Base-by-base conservation (phyloP, 2,113 vertebrate species). In the Urocolius indicus region DNA sequence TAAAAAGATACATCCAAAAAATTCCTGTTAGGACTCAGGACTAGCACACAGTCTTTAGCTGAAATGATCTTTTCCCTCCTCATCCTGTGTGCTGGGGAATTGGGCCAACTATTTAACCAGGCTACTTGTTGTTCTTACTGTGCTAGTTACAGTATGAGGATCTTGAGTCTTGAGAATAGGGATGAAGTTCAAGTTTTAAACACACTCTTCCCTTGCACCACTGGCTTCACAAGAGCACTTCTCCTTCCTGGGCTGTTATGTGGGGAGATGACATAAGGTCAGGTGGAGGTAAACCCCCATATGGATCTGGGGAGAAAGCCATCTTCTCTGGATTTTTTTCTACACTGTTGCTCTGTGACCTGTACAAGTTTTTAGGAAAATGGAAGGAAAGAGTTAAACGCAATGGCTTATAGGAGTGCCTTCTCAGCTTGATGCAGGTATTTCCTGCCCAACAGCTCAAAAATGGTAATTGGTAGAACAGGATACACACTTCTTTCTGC, bases 401-500 rank as follows among this genome's bases (percentile, higher is more conserved):
- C 2, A 6, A 18, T 88, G 85, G 45, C 29, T 93, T 76, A 68
- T 52, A 52, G 72, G 65, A 94, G 30, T 30, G 23, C 36, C 52
- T 89, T 80, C 48, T 34, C 57, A 88, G 32, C 55, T 71, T 63
- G 52, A 19, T 83, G 82, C 57, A 90, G 75, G 55, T 74, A 90
- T 92, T 95, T 96, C 68, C 90, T 90, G 85, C 52, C 55, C 0
- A 0, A 52, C 48, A 90, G 49, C 65, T 93, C 76, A 48, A 75
- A 88, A 84, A 81, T n/a, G 65, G 41, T 29, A 89, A 65, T 84
- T 88, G 41, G 41, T 41, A 55, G 76, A 71, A 74, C 66, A 93
- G 79, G 79, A 81, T 80, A 49, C 57, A 89, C 57, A 29, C 84
- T 93, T 93, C 65, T 84, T 51, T 95, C 43, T 88, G 68, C 73